phyloP scores from a whole-genome alignment of 2,797 vertebrate species.

The Clarias fuscus region DNA sequence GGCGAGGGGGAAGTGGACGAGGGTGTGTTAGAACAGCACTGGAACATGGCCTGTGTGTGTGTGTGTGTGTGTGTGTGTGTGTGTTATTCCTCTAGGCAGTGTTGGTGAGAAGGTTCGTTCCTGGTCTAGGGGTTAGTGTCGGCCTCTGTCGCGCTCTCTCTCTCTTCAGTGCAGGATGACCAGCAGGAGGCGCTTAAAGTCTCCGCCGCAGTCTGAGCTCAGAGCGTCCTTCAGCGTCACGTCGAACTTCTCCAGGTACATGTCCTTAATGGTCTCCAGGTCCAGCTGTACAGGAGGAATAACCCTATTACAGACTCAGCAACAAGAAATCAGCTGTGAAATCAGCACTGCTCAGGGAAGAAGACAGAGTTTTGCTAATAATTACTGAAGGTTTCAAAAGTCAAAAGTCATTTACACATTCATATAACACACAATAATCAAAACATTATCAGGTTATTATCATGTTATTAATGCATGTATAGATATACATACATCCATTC shows the following conservation, averaged over 20 bases:
- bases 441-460: neutral
- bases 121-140: slow-evolving; percentile 25
- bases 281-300: slow-evolving; percentile 74
- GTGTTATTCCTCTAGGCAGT: slow-evolving; percentile 27
- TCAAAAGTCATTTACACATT: neutral
- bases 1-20: neutral
- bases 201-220: slow-evolving; percentile 87
- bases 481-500: too few species aligned
- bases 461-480: neutral
- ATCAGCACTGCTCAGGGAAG: neutral
- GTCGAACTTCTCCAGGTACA: slow-evolving; percentile 90
- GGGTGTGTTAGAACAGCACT: slow-evolving; percentile 16
- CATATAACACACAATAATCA: neutral
- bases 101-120: slow-evolving; percentile 26
- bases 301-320: neutral
- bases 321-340: neutral
- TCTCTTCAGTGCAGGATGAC: slow-evolving; percentile 82
- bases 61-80: too few species aligned
- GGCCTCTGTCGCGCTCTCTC: neutral
- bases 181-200: slow-evolving; percentile 87
- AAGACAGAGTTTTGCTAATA: neutral
- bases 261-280: slow-evolving; percentile 89
- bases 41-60: neutral
- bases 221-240: slow-evolving; percentile 85
- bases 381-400: neutral